Base-by-base conservation (phyloP, 2,797 vertebrate species). In the Centroberyx gerrardi region DNA sequence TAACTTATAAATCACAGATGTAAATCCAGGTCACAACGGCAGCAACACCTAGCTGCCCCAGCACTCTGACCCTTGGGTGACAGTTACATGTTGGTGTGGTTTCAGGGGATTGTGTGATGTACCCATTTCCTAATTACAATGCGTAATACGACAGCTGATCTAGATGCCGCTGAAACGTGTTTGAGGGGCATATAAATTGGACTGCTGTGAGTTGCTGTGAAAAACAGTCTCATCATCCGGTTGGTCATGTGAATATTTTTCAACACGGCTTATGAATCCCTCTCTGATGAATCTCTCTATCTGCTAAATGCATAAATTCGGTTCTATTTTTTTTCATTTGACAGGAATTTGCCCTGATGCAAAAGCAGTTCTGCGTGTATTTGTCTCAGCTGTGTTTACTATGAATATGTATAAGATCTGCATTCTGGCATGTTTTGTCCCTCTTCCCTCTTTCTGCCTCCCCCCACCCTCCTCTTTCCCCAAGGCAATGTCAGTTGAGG, bases 401-500 rank as follows among this genome's bases (percentile, higher is more conserved):
- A 33, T 61, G 13, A 29, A 40, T 51, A 4, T 58, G 13, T 46
- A 18, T 15, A 31, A 29, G 28, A 55, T 18, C 51, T 48, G 12
- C 28, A 17, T 71, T 67, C 59, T 51, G 58, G 13, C 27, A 4
- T 27, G 7, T 27, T 62, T 29, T 27, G 22, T 38, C 40, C 44
- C 42, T 51, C n/a, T 14, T 17, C 22, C 56, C 3, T 29, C 36
- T 12, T n/a, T 4, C 14, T 7, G 0, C 2, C n/a, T 3, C 14
- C 0, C 29, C 8, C 51, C 44, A 3, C 17, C 36, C 22, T 18
- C 8, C 2, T 83, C 56, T 79, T 51, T 48, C 46, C 74, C n/a
- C 9, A 1, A 42, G 76, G 56, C 63, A 5, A 44, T 74, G 82
- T 85, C 81, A 76, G 81, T 87, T 89, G 82, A 86, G 83, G 78